Percentiles rank a stretch among this genome's conserved stretches.
Evolutionary conservation across 2,888 invertebrate species (phyloP).

Genomic region (Harpalus rubripes): DNA sequence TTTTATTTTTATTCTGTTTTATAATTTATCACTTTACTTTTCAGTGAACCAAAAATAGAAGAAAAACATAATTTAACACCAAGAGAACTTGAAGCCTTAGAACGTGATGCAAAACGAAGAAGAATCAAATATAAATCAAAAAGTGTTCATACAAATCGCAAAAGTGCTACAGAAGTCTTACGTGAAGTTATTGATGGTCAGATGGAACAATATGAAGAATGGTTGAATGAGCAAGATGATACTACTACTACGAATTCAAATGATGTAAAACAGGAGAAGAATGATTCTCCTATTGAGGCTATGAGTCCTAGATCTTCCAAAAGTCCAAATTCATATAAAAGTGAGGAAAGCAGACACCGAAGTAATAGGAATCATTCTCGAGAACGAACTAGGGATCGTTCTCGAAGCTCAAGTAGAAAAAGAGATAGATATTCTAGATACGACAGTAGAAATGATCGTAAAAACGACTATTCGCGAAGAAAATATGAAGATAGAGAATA

Average conservation of each 20-base stretch:
- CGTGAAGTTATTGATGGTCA: conserved; percentile 82
- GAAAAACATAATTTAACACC: conserved; percentile 58
- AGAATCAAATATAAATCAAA: conserved; percentile 80
- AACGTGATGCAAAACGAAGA: conserved; percentile 82
- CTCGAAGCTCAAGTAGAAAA: conserved; percentile 31
- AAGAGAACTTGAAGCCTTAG: conserved; percentile 68
- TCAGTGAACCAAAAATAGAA: conserved; percentile 53
- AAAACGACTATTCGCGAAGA: conserved; percentile 31
- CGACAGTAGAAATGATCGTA: conserved; percentile 35
- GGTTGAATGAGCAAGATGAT: conserved; percentile 69
- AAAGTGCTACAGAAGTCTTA: conserved; percentile 81
- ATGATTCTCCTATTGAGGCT: conserved; percentile 44
- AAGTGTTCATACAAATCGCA: conserved; percentile 79
- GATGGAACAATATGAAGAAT: conserved; percentile 75
- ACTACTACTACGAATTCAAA: neutral
- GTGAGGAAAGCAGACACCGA: conserved; percentile 50
- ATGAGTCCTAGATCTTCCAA: conserved; percentile 52
- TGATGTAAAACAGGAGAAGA: conserved; percentile 37
- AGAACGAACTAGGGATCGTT: conserved; percentile 14
- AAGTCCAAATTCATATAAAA: conserved; percentile 58
- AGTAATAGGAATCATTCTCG: conserved; percentile 19
- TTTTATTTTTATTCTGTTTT: neutral
- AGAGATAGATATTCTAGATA: conserved; percentile 40
- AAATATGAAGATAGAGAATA: conserved; percentile 35
- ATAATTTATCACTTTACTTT: conserved; percentile 10